Base-by-base conservation (phyloP, 2,888 invertebrate species). In the Drosophila nigricruria region DNA sequence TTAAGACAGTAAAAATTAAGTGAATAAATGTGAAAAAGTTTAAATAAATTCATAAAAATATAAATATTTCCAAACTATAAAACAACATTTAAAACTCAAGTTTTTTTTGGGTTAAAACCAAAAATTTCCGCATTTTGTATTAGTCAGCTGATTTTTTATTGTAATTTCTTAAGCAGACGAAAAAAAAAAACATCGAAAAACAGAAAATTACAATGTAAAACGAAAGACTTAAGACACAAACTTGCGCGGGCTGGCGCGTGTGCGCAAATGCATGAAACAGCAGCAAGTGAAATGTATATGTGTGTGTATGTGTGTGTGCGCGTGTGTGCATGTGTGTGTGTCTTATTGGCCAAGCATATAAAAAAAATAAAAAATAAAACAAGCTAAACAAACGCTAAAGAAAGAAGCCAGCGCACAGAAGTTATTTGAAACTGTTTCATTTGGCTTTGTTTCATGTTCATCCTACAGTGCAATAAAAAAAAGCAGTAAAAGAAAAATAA, bases 181-280 rank as follows among this genome's bases (percentile, higher is more conserved):
- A 69, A 49, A 53, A 32, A 36, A 47, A 61, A 53, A 47, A 42
- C 42, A 65, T 40, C 18, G 49, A 18, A 49, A 34, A 56, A 25
- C 27, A 61, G 23, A 68, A 58, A 34, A 30, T 45, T 23, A 27
- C 23, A 38, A 43, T 34, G 30, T 20, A 52, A 72, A 78, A 81
- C 82, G 60, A 90, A 89, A 90, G 85, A 87, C 89, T 89, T 75
- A 77, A 82, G 88, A 75, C 73, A 90, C 80, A 82, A 87, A 90
- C 87, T 88, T 79, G 72, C 73, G 71, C 70, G 71, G 53, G 40
- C 43, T 81, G 78, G 63, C 69, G 68, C 89, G 73, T 78, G 73
- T 81, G 81, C 81, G 71, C 77, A 77, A 72, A 64, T 73, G 70
- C 81, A 88, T 88, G 73, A 79, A 77, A 56, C 65, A 60, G 65